Base-by-base conservation (phyloP, 2,888 invertebrate genomes). In the Patella ulyssiponensis region DNA sequence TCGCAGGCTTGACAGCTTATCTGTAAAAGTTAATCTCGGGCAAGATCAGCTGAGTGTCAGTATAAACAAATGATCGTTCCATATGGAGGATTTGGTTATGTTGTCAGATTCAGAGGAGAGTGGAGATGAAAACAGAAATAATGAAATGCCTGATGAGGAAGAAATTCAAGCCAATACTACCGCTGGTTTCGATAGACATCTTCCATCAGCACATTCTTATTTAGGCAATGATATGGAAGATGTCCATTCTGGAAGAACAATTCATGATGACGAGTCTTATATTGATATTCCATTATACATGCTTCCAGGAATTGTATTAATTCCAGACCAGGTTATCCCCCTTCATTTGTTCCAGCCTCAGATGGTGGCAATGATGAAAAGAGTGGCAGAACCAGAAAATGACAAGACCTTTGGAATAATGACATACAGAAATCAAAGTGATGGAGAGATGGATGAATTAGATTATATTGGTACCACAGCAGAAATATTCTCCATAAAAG, bases 311-410 rank as follows among this genome's bases (percentile, higher is more conserved):
- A 89, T 96, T 74, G 93, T 96, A 51, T 90, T 94, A 20, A 94
- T 96, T 83, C 96, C 96, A 11, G 96, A 96, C 1, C 96, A 96
- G 91, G 95, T 95, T 1, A 91, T 96, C 44, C 96, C 96, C 0
- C 93, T 96, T 81, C 94, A 95, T 69, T 93, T 94, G 4, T 93
- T 92, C 79, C 92, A 94, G 78, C 91, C 93, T 54, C 90, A 92
- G 51, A 93, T 93, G 71, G 93, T 94, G 17, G 92, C 93, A 64
- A 93, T 95, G 92, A 92, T 95, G 80, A 92, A 93, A 75, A 91
- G 93, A 44, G 93, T 95, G 53, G 90, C 89, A 1, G 89, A 93
- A 69, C 44, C 44, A 44, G 93, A 93, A 58, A 80, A 76, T 12
- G 93, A 94, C 82, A 93, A 94, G 80, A 94, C 94, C 3, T 95